phyloP scores from a whole-genome alignment of 2,113 vertebrate genomes.

The Macrotus californicus region DNA sequence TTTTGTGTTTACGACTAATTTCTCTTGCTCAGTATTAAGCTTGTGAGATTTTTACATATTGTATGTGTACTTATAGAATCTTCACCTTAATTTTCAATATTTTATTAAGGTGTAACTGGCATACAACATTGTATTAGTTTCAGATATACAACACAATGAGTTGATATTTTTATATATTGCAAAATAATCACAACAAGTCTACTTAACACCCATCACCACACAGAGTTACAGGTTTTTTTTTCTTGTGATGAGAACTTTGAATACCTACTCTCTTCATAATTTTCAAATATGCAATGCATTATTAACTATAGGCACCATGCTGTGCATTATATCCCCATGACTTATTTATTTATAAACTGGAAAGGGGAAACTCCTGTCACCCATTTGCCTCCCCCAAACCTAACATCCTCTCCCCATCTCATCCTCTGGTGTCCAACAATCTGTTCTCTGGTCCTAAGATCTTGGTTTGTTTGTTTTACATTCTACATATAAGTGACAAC shows the following conservation, averaged over 20 bases:
- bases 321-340: not conserved
- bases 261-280: not conserved
- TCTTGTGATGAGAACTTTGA: not conserved
- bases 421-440: not conserved
- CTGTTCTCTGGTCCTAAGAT: not conserved
- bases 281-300: not conserved
- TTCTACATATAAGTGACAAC: not conserved
- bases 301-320: not conserved
- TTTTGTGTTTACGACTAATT: not conserved
- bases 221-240: not conserved
- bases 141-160: not conserved
- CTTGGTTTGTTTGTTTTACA: not conserved
- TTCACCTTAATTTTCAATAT: not conserved
- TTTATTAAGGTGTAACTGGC: not conserved
- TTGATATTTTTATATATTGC: not conserved
- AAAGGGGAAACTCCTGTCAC: not conserved
- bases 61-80: not conserved
- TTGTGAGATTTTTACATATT: not conserved
- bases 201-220: not conserved
- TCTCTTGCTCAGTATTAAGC: not conserved
- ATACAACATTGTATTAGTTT: not conserved
- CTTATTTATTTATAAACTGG: not conserved
- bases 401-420: not conserved
- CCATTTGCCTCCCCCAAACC: not conserved
- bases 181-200: not conserved